Conservation (phyloP, 2,888 invertebrate genomes). For the Amphimallon solstitiale region DNA sequence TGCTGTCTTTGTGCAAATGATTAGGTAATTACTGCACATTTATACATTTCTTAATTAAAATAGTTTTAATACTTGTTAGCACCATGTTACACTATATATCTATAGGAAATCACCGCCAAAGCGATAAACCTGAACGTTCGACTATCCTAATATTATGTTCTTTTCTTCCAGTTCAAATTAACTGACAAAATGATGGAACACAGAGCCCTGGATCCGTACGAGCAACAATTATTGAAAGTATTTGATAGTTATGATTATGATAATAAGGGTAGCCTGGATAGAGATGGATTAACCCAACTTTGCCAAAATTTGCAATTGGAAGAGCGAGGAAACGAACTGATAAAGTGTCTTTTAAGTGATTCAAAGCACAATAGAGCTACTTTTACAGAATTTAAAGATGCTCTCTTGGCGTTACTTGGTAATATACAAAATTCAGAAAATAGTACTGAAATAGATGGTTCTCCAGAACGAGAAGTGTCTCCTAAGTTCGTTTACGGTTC, state of each 20-base stretch:
- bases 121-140: too few relatives aligned
- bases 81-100: not conserved
- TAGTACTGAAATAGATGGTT: conserved; percentile 64
- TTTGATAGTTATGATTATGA: conserved; percentile 82
- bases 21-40: conserved; percentile 35
- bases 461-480: conserved; percentile 76
- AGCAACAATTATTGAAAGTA: conserved; percentile 82
- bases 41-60: too few relatives aligned
- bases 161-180: conserved; percentile 16
- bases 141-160: not conserved
- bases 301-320: conserved; percentile 83
- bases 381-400: conserved; percentile 81
- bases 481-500: conserved; percentile 79
- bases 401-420: conserved; percentile 75
- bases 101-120: not conserved
- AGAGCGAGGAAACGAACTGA: conserved; percentile 73
- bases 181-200: conserved; percentile 49
- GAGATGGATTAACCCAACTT: conserved; percentile 72
- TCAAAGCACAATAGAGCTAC: conserved; percentile 67
- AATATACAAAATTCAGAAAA: conserved; percentile 59
- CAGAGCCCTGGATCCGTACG: conserved; percentile 74
- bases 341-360: conserved; percentile 69
- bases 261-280: conserved; percentile 75
- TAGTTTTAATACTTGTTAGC: not conserved
- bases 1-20: conserved; percentile 38